A percentile compares a stretch with the other conserved stretches of the same genome.
These are phyloP conservation scores for Columba janthina DNA, from an alignment of 2,113 vertebrate species.

Conservation along the genomic window DNA sequence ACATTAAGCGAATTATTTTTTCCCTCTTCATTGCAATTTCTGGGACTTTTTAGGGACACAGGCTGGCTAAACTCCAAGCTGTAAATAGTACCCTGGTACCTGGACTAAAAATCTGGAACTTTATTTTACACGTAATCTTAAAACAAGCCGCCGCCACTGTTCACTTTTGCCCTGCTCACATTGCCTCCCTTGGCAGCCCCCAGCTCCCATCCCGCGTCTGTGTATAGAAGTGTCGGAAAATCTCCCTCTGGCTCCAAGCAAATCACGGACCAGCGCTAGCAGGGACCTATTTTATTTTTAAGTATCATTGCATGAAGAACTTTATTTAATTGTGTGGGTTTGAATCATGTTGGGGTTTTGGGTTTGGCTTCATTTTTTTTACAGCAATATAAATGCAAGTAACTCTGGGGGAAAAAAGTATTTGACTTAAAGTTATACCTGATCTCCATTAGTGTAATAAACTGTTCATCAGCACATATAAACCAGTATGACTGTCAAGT, in stretches of 20 bases:
- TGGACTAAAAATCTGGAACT: not conserved
- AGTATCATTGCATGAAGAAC: not conserved
- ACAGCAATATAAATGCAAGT: not conserved
- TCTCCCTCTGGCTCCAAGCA: not conserved
- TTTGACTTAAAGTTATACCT: not conserved
- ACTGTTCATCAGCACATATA: not conserved
- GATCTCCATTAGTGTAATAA: not conserved
- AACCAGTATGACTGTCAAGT: not conserved
- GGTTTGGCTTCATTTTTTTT: not conserved
- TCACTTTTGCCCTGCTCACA: not conserved
- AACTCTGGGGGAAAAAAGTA: not conserved
- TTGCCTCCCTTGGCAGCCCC: not conserved
- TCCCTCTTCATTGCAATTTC: not conserved
- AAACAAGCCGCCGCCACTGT: not conserved
- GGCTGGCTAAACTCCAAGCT: not conserved
- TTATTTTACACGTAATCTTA: not conserved
- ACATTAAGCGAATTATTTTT: not conserved
- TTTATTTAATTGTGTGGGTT: not conserved
- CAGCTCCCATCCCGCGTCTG: not conserved
- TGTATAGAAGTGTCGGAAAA: not conserved
- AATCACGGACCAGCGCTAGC: not conserved
- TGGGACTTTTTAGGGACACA: not conserved
- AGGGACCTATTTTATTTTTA: not conserved
- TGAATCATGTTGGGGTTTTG: not conserved
- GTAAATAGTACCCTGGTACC: fast-evolving